A percentile compares a stretch with the other conserved stretches of the same genome.
Conservation (phyloP, 2,888 invertebrate species). For the Tetheella fluctuosa region DNA sequence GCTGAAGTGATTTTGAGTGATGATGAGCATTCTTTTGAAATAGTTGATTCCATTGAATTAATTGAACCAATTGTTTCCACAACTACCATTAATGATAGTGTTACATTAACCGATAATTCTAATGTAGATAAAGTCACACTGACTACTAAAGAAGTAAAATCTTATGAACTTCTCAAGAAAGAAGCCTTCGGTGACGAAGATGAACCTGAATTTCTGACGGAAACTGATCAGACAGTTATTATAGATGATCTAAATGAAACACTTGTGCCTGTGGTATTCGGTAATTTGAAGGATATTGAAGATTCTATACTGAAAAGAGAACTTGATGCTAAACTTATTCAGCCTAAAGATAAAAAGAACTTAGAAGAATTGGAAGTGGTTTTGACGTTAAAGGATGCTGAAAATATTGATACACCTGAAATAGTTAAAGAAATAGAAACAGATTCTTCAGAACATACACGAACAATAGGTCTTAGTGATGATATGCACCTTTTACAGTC, state of each 20-base stretch:
- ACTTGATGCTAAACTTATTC: slow-evolving; percentile 19
- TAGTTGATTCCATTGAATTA: slow-evolving; percentile 26
- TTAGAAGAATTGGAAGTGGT: slow-evolving; percentile 16
- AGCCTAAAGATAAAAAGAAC: slow-evolving; percentile 20
- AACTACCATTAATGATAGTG: background rate
- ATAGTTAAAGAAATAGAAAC: slow-evolving; percentile 6
- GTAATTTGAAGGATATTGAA: slow-evolving; percentile 48
- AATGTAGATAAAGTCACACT: background rate
- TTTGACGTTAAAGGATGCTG: background rate
- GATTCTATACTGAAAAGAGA: slow-evolving; percentile 37
- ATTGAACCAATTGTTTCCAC: slow-evolving; percentile 14
- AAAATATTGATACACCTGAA: slow-evolving; percentile 15
- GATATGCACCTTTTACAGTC: slow-evolving; percentile 15
- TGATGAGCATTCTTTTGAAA: slow-evolving; percentile 28
- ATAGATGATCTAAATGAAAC: slow-evolving; percentile 45
- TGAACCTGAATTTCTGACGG: background rate
- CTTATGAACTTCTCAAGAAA: background rate
- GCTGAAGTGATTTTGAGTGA: slow-evolving; percentile 11
- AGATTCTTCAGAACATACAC: background rate
- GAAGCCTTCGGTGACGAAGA: background rate
- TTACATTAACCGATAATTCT: background rate
- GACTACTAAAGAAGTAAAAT: background rate
- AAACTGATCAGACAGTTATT: background rate
- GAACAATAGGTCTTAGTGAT: slow-evolving; percentile 9
- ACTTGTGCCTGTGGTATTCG: slow-evolving; percentile 62